Percentiles rank a stretch among this genome's conserved stretches.
Evolutionary conservation across 2,113 vertebrate species (phyloP).

Genomic region (Ceyx melanurus): DNA sequence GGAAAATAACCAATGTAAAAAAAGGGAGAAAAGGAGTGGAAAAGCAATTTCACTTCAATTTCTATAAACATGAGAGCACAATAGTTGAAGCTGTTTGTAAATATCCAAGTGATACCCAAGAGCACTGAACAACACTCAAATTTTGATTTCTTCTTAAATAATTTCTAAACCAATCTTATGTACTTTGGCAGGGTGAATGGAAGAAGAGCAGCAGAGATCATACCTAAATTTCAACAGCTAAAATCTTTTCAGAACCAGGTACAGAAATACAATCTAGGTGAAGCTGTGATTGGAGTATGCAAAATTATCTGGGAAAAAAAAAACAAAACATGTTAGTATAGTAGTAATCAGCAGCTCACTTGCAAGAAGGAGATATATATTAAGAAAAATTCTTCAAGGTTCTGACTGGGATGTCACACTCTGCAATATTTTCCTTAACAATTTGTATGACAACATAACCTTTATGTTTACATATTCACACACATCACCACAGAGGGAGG

Average conservation of each 20-base stretch:
- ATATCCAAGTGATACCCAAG: background rate
- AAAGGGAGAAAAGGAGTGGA: background rate
- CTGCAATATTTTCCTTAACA: slow-evolving; percentile 24
- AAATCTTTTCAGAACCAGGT: background rate
- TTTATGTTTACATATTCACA: slow-evolving; percentile 22
- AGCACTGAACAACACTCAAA: background rate
- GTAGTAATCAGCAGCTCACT: background rate
- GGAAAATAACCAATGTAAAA: background rate
- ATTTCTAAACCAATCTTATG: background rate
- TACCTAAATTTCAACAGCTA: background rate
- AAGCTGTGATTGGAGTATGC: background rate
- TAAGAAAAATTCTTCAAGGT: slow-evolving; percentile 24
- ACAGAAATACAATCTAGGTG: background rate
- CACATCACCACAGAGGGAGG: background rate
- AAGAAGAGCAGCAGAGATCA: background rate
- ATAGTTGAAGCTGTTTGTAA: background rate
- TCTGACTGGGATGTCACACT: slow-evolving; percentile 27
- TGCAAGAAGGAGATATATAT: background rate
- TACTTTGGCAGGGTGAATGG: background rate
- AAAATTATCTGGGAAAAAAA: background rate
- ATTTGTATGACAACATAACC: background rate
- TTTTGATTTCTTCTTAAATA: background rate
- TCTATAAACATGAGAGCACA: background rate
- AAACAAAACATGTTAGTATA: background rate
- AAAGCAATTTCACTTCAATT: background rate